Conservation (phyloP, 2,888 invertebrate species). For the Eudasyphora cyanicolor region DNA sequence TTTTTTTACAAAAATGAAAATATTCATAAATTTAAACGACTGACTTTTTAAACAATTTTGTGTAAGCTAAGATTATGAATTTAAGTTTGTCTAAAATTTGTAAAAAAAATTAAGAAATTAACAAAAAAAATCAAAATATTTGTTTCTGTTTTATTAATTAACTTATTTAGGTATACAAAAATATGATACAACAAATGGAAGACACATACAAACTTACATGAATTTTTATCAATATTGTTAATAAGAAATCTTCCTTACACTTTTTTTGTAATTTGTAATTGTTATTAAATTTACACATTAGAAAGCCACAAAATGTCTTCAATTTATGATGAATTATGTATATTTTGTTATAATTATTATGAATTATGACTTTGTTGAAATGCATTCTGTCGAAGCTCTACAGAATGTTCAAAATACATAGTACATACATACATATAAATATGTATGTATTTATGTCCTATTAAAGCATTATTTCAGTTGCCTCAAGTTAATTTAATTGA, state of each 20-base stretch:
- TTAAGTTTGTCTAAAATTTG: slow-evolving; percentile 21
- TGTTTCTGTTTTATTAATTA: slow-evolving; percentile 32
- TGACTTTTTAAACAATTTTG: slow-evolving; percentile 47
- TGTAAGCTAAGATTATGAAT: slow-evolving; percentile 1
- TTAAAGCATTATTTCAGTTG: neutral
- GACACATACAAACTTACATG: slow-evolving; percentile 44
- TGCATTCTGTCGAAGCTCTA: neutral
- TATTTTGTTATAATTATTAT: slow-evolving; percentile 25
- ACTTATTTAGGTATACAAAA: neutral
- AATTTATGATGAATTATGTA: slow-evolving; percentile 38
- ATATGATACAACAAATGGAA: slow-evolving; percentile 26
- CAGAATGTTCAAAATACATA: neutral
- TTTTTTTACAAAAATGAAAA: slow-evolving; percentile 3
- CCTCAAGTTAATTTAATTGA: neutral
- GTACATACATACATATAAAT: too few relatives aligned
- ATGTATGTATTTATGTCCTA: too few relatives aligned
- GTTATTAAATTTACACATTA: slow-evolving; percentile 43
- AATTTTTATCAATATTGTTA: neutral
- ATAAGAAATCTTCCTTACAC: slow-evolving; percentile 44
- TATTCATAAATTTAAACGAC: slow-evolving; percentile 51
- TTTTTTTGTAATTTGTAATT: slow-evolving; percentile 21
- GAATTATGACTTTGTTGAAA: slow-evolving; percentile 5
- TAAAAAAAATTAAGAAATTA: slow-evolving; percentile 23
- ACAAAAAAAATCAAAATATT: slow-evolving; percentile 38
- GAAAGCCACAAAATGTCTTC: slow-evolving; percentile 66